Conservation (phyloP, 2,797 vertebrate genomes). For the Yasuhikotakia modesta region DNA sequence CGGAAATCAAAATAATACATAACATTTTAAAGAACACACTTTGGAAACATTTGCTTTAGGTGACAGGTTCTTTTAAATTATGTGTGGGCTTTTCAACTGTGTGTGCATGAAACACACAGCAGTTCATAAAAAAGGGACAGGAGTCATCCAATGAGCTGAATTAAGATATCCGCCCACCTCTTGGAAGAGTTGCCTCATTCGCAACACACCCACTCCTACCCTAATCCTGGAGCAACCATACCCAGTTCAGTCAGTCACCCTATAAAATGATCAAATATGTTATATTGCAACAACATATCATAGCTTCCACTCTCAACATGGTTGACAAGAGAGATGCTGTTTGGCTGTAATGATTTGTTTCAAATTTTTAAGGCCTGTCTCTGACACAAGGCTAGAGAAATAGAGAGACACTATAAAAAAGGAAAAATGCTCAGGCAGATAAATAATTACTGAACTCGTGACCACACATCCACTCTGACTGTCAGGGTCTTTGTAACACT, state of each 20-base stretch:
- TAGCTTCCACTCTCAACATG: not conserved
- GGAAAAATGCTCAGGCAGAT: not conserved
- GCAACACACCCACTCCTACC: not conserved
- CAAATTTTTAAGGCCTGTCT: constrained; percentile 1
- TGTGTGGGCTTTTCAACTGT: not conserved
- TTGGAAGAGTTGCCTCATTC: not conserved
- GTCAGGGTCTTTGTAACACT: not conserved
- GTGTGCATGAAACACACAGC: not conserved
- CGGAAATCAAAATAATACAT: not conserved
- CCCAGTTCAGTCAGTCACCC: not conserved
- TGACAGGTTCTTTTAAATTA: not conserved
- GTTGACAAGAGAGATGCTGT: constrained; percentile 5
- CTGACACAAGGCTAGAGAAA: not conserved
- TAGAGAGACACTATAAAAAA: not conserved
- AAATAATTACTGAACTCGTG: constrained; percentile 20
- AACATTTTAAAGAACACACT: not conserved
- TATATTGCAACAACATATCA: not conserved
- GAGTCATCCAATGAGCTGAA: not conserved
- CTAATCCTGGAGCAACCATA: not conserved
- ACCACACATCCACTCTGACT: not conserved
- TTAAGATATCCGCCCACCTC: constrained; percentile 9
- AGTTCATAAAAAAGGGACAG: not conserved
- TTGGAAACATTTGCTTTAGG: not conserved
- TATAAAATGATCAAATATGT: not conserved
- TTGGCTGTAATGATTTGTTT: constrained; percentile 18